Evolutionary conservation across 2,797 vertebrate genomes (phyloP).

Genomic region (Chrosomus eos): DNA sequence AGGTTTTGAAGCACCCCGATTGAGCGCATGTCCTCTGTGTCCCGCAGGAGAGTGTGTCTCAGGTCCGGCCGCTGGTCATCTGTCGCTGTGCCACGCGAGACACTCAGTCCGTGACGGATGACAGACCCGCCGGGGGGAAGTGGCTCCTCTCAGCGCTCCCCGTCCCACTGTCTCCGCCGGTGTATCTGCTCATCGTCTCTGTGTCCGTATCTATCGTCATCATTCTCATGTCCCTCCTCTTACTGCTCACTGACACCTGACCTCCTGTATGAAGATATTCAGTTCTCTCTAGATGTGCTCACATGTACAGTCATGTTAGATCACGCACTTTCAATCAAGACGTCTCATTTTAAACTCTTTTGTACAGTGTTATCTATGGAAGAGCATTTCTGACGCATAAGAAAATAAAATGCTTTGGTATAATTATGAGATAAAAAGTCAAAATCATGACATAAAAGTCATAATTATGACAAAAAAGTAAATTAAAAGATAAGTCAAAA

Average conservation of each 20-base stretch:
- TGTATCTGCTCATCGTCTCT: slow-evolving; percentile 72
- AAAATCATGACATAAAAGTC: not conserved
- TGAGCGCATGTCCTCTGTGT: no score
- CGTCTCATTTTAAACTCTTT: not conserved
- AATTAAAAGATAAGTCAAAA: not conserved
- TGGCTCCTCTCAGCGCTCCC: slow-evolving; percentile 63
- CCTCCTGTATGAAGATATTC: not conserved
- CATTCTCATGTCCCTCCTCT: slow-evolving; percentile 71
- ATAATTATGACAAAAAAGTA: not conserved
- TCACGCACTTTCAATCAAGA: not conserved
- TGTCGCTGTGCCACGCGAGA: slow-evolving; percentile 63
- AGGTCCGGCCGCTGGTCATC: slow-evolving; percentile 80
- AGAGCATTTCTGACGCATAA: not conserved
- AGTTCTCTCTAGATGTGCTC: not conserved
- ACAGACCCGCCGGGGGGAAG: slow-evolving; percentile 50
- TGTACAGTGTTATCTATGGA: not conserved
- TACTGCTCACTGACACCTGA: slow-evolving; percentile 71
- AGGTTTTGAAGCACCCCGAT: no score
- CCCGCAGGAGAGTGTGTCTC: slow-evolving; percentile 79
- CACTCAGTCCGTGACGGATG: slow-evolving; percentile 31
- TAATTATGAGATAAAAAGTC: not conserved
- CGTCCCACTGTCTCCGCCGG: slow-evolving; percentile 63
- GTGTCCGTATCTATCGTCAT: slow-evolving; percentile 73
- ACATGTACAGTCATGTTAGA: not conserved
- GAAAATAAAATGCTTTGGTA: not conserved